Evolutionary conservation across 2,797 vertebrate species (phyloP), one percentile per base, ranked within the genome.

Genomic region (Hippocampus kuda): DNA sequence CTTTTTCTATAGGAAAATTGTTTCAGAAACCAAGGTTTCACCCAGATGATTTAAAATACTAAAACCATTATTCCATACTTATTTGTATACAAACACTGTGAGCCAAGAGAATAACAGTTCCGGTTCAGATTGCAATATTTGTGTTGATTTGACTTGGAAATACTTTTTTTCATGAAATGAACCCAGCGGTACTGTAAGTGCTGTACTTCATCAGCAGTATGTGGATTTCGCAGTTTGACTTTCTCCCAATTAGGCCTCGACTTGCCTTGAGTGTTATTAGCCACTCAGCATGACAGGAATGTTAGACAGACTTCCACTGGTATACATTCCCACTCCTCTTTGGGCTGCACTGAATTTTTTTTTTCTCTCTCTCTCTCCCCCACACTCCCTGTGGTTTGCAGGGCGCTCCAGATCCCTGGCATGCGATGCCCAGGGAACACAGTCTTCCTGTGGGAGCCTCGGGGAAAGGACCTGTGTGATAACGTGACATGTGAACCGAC

Each of bases 401-500:
- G 59, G 74, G 56, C 60, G 57, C 67, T 70, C 60, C 74, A 79
- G 79, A 82, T 80, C 70, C 79, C 77, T 82, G 77, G 79, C 84
- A 82, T 85, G 80, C 75, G 61, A 81, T 75, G 80, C 77, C 86
- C 83, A 77, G 83, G 85, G 87, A 86, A 73, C 70, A 59, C 26
- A 68, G 63, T 62, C 77, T 89, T 90, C 88, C 88, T 90, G 87
- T 89, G 88, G 87, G 87, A 80, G 80, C 84, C 68, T 77, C 60
- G 75, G 86, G 88, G 87, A 87, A 89, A 84, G 80, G 86, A 87
- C 84, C 80, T 78, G 78, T 78, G 76, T 81, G 88, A 89, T 87
- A 90, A 88, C 82, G 60, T 72, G 75, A 78, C 84, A 86, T 84
- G 83, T 89, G 82, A 89, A 87, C 84, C 81, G 85, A 83, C 76